Evolutionary conservation across 2,797 vertebrate genomes (phyloP).

Genomic region (Hipposideros larvatus): DNA sequence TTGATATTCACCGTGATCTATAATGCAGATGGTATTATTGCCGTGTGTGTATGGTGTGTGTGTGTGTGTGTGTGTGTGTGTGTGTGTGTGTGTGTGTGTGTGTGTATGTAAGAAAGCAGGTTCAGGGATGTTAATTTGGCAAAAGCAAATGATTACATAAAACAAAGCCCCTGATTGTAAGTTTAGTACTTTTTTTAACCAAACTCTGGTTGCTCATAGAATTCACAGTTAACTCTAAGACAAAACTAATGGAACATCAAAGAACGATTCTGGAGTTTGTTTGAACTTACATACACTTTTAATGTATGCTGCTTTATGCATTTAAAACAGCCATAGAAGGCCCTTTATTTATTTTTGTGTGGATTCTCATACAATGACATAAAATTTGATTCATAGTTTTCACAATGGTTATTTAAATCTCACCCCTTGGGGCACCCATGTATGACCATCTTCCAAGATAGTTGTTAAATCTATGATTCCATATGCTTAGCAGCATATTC

Average conservation of each 20-base stretch:
- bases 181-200: background rate
- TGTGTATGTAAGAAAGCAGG: background rate
- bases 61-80: background rate
- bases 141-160: constrained; percentile 24
- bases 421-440: background rate
- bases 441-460: background rate
- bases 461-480: background rate
- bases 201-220: background rate
- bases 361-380: background rate
- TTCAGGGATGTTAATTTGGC: background rate
- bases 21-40: background rate
- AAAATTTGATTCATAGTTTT: constrained; percentile 34
- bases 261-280: background rate
- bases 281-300: background rate
- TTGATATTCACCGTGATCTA: background rate
- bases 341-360: background rate
- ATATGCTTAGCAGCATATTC: background rate
- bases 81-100: background rate
- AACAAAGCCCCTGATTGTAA: background rate
- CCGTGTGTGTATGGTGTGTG: background rate
- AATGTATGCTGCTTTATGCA: background rate
- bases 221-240: constrained; percentile 2
- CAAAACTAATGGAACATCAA: background rate
- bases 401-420: background rate
- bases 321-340: background rate